A percentile compares a stretch with the other conserved stretches of the same genome.
phyloP scores from a whole-genome alignment of 2,797 vertebrate genomes.

The Hoplostethus atlanticus region DNA sequence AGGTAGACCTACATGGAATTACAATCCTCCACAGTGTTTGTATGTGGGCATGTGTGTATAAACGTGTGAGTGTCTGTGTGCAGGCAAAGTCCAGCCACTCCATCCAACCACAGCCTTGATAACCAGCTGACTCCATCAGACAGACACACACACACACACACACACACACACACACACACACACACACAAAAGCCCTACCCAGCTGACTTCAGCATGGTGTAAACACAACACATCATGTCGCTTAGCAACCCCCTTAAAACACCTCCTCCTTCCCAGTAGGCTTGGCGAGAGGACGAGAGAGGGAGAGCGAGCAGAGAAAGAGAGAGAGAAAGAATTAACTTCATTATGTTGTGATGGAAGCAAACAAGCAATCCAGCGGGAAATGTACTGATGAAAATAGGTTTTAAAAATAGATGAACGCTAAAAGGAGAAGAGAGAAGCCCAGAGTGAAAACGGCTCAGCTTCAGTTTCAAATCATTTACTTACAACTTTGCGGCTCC shows the following conservation, averaged over 20 bases:
- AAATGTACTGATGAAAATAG: neutral
- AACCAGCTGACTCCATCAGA: slow-evolving; percentile 33
- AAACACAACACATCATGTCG: slow-evolving; percentile 62
- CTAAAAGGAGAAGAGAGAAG: neutral
- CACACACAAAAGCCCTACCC: slow-evolving; percentile 8
- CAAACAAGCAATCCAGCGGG: neutral
- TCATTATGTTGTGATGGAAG: slow-evolving; percentile 12
- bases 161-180: neutral
- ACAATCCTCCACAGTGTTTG: neutral
- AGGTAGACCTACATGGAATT: neutral
- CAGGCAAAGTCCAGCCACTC: slow-evolving; percentile 2
- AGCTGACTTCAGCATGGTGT: slow-evolving; percentile 46
- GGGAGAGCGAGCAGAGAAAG: slow-evolving; percentile 15
- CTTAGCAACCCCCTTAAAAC: slow-evolving; percentile 62
- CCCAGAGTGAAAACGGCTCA: slow-evolving; percentile 1
- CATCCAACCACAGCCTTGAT: slow-evolving; percentile 47
- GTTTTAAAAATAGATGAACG: neutral
- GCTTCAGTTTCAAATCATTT: slow-evolving; percentile 20
- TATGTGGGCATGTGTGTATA: slow-evolving; percentile 7
- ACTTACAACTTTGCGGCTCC: slow-evolving; percentile 17
- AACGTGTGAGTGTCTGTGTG: slow-evolving; percentile 15
- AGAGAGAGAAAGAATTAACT: neutral
- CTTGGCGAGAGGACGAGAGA: slow-evolving; percentile 15
- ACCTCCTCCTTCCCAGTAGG: slow-evolving; percentile 18
- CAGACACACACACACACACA: slow-evolving; percentile 32